These are phyloP conservation scores for Periophthalmus magnuspinnatus DNA, from an alignment of 2,797 vertebrate species.

Conservation along the genomic window DNA sequence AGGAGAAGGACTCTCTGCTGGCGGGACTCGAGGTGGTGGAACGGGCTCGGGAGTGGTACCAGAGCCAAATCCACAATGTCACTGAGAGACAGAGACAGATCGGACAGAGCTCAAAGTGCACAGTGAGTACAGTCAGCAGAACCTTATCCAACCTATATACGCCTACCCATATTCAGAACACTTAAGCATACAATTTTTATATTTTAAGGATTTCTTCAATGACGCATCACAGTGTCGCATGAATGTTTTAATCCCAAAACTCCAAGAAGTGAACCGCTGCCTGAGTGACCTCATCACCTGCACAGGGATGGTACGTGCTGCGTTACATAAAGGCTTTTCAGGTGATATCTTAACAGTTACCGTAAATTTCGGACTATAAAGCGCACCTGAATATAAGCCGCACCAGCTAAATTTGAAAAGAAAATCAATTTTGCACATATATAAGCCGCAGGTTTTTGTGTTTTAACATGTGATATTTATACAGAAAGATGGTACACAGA, in stretches of 20 bases:
- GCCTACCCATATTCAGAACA: too few species aligned
- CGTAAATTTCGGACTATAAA: too few species aligned
- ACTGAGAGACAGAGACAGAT: constrained; percentile 86
- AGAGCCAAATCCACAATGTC: constrained; percentile 87
- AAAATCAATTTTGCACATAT: too few species aligned
- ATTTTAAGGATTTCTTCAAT: constrained; percentile 78
- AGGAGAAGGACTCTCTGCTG: constrained; percentile 90
- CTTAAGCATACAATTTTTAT: too few species aligned
- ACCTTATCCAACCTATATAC: too few species aligned
- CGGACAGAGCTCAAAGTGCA: constrained; percentile 74
- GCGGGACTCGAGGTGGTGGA: constrained; percentile 91
- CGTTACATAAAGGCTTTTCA: neutral
- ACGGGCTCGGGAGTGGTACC: constrained; percentile 87
- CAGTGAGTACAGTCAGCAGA: constrained; percentile 57
- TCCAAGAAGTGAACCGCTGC: constrained; percentile 90
- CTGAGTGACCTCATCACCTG: constrained; percentile 86
- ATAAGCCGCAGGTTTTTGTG: too few species aligned
- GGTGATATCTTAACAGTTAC: neutral
- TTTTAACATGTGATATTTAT: too few species aligned
- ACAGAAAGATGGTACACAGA: too few species aligned
- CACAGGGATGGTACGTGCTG: constrained; percentile 78
- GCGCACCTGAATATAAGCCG: too few species aligned
- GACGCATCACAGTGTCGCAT: constrained; percentile 77
- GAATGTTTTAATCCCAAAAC: constrained; percentile 83
- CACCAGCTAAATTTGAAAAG: too few species aligned